Evolutionary conservation across 2,797 vertebrate genomes (phyloP).

Genomic region (Pempheris klunzingeri): DNA sequence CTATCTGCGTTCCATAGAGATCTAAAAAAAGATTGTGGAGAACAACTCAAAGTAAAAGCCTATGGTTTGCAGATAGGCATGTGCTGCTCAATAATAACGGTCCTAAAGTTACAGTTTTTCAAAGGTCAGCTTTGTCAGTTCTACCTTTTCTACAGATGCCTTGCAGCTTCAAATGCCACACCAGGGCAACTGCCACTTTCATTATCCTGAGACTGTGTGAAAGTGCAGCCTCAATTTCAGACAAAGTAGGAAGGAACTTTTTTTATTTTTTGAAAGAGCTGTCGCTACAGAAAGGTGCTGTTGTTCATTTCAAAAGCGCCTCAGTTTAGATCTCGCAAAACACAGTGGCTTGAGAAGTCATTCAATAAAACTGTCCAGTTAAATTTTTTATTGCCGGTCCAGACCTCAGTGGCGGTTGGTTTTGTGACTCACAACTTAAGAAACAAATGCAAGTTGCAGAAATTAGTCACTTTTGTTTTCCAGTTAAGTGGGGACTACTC

Average conservation of each 20-base stretch:
- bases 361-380: conserved; percentile 78
- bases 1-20: neutral
- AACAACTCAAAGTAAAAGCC: neutral
- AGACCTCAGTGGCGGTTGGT: conserved; percentile 54
- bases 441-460: conserved; percentile 43
- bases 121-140: conserved; percentile 57
- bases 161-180: conserved; percentile 65
- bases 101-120: conserved; percentile 33
- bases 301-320: conserved; percentile 74
- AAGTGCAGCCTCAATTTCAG: conserved; percentile 68
- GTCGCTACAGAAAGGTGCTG: conserved; percentile 66
- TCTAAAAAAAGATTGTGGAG: neutral
- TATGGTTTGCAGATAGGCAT: neutral
- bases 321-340: conserved; percentile 67
- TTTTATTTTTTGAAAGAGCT: conserved; percentile 30
- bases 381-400: conserved; percentile 69
- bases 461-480: conserved; percentile 49
- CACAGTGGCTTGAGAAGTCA: conserved; percentile 77
- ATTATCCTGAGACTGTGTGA: conserved; percentile 58
- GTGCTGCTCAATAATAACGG: conserved; percentile 25
- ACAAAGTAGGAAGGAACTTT: conserved; percentile 50
- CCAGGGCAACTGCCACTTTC: conserved; percentile 72
- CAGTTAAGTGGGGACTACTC: conserved; percentile 3
- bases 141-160: conserved; percentile 53
- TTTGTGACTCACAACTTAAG: conserved; percentile 47